These are phyloP conservation scores for Amblyjoppa proteus DNA, from an alignment of 2,888 invertebrate species.

Conservation along the genomic window DNA sequence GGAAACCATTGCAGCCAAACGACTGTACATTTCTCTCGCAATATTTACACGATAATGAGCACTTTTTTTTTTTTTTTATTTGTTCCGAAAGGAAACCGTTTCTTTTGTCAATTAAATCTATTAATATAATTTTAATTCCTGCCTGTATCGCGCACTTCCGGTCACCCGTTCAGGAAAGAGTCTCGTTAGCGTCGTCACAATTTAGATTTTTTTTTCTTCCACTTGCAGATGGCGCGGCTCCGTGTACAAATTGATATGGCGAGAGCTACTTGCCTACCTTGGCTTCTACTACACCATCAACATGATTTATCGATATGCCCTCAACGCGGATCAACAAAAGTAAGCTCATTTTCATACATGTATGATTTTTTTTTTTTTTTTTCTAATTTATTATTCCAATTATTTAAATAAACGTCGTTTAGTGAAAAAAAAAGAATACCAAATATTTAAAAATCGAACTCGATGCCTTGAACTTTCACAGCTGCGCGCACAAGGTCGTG, in stretches of 20 bases:
- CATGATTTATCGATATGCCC: constrained; percentile 93
- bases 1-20: constrained; percentile 31
- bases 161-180: background rate
- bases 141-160: background rate
- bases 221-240: constrained; percentile 96
- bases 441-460: constrained; percentile 9
- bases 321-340: constrained; percentile 93
- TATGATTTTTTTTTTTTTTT: background rate
- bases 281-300: constrained; percentile 95
- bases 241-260: constrained; percentile 97
- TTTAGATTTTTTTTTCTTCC: constrained; percentile 44
- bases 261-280: constrained; percentile 95
- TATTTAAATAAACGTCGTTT: background rate
- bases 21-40: constrained; percentile 10
- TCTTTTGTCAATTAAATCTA: constrained; percentile 15
- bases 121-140: background rate
- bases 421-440: background rate
- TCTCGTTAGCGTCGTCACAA: background rate
- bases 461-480: constrained; percentile 43
- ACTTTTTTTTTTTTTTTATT: background rate
- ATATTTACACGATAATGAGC: constrained; percentile 3
- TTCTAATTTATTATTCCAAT: background rate
- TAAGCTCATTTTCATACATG: constrained; percentile 84
- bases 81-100: background rate
- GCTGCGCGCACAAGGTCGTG: background rate